Evolutionary conservation across 2,113 vertebrate genomes (phyloP).

Genomic region (Herpetotheres cachinnans): DNA sequence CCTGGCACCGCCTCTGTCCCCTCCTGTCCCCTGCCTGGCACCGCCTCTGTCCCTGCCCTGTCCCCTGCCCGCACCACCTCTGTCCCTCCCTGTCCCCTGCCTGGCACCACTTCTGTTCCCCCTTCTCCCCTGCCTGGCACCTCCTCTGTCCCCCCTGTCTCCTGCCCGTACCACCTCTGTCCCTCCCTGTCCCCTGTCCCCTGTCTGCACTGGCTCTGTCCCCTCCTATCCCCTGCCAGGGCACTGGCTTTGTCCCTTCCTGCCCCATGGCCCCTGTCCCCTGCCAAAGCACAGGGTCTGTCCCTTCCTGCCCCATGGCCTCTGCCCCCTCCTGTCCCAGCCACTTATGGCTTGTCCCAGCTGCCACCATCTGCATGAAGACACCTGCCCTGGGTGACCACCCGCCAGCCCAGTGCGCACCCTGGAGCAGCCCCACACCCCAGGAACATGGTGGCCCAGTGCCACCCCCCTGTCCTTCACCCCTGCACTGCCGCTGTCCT

Average conservation of each 20-base stretch:
- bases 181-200: too few species aligned
- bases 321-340: background rate
- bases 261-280: too few species aligned
- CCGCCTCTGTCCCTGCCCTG: too few species aligned
- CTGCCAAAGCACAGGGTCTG: background rate
- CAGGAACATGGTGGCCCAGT: background rate
- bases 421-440: background rate
- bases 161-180: too few species aligned
- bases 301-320: background rate
- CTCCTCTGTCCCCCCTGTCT: too few species aligned
- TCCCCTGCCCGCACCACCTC: background rate
- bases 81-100: background rate
- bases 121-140: too few species aligned
- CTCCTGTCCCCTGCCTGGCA: too few species aligned
- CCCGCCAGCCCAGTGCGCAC: accelerated
- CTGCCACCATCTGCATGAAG: background rate
- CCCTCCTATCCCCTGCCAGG: background rate
- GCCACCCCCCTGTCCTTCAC: background rate
- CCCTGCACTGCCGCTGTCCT: background rate
- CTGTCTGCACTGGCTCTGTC: background rate
- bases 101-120: too few species aligned
- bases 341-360: background rate
- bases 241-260: background rate
- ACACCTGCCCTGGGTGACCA: too few species aligned
- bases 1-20: background rate